phyloP scores from a whole-genome alignment of 2,888 invertebrate species.

The Seira ritae region DNA sequence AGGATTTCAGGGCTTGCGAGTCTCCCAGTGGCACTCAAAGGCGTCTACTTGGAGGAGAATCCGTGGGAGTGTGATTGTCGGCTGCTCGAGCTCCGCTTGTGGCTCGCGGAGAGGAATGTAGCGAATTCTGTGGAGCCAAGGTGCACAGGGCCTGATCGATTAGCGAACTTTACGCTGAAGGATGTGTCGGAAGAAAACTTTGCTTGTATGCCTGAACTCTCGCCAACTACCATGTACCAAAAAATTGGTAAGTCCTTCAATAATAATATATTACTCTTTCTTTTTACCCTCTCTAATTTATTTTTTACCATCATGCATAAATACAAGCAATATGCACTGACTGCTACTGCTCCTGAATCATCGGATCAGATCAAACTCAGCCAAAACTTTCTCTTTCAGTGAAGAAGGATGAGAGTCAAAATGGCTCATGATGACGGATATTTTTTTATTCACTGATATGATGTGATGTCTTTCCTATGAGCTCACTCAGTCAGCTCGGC shows the following conservation, averaged over 20 bases:
- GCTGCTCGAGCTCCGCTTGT: constrained; percentile 85
- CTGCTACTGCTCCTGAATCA: too few species aligned
- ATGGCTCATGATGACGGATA: too few species aligned
- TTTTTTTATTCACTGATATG: too few species aligned
- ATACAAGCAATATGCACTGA: too few species aligned
- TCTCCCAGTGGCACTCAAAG: constrained; percentile 86
- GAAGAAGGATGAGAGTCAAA: too few species aligned
- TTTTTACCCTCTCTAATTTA: constrained; percentile 10
- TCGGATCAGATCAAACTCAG: too few species aligned
- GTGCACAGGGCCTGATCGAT: constrained; percentile 83
- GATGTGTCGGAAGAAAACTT: constrained; percentile 83
- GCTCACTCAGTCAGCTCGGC: too few species aligned
- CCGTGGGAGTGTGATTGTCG: constrained; percentile 93
- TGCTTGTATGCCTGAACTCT: constrained; percentile 88
- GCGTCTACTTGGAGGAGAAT: constrained; percentile 89
- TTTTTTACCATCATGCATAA: too few species aligned
- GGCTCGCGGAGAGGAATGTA: constrained; percentile 86
- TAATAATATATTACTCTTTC: not conserved
- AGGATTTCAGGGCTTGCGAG: constrained; percentile 83
- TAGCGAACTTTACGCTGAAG: constrained; percentile 83
- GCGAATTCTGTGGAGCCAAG: constrained; percentile 87
- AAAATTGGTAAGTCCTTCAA: constrained; percentile 80
- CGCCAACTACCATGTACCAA: constrained; percentile 84
- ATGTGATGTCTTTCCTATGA: too few species aligned
- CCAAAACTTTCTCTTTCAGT: too few species aligned